phyloP scores from a whole-genome alignment of 2,888 invertebrate species.

The Loripinus fragilis region DNA sequence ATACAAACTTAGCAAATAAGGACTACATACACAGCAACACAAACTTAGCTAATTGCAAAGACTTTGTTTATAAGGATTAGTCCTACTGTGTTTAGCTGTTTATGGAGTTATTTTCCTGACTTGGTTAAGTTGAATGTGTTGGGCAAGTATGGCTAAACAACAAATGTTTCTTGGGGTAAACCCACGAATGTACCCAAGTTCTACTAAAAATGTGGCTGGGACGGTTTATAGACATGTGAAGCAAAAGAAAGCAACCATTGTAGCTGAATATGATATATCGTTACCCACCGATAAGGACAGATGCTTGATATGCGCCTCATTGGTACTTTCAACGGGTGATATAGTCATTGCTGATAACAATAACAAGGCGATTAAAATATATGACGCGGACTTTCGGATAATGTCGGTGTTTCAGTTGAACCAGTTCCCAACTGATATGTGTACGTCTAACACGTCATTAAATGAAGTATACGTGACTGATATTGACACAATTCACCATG shows the following conservation, averaged over 20 bases:
- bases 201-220: no score
- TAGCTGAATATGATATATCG: neutral
- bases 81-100: no score
- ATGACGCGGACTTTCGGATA: constrained; percentile 27
- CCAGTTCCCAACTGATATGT: constrained; percentile 47
- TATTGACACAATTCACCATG: constrained; percentile 31
- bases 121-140: no score
- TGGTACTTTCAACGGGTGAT: constrained; percentile 31
- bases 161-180: no score
- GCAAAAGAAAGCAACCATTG: neutral
- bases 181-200: no score
- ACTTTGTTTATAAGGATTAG: no score
- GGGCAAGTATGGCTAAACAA: no score
- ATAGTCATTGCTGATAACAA: constrained; percentile 51
- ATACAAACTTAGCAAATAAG: no score
- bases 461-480: constrained; percentile 42
- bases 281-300: constrained; percentile 40
- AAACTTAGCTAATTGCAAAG: no score
- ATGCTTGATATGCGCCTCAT: constrained; percentile 48
- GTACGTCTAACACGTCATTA: constrained; percentile 33
- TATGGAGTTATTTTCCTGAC: no score
- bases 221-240: constrained; percentile 9
- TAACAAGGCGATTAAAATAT: constrained; percentile 53
- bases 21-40: no score
- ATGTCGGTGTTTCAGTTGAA: constrained; percentile 30